Percentiles rank a stretch among this genome's conserved stretches.
These are phyloP conservation scores for Micrastur ruficollis DNA, from an alignment of 2,797 vertebrate genomes.

Conservation along the genomic window DNA sequence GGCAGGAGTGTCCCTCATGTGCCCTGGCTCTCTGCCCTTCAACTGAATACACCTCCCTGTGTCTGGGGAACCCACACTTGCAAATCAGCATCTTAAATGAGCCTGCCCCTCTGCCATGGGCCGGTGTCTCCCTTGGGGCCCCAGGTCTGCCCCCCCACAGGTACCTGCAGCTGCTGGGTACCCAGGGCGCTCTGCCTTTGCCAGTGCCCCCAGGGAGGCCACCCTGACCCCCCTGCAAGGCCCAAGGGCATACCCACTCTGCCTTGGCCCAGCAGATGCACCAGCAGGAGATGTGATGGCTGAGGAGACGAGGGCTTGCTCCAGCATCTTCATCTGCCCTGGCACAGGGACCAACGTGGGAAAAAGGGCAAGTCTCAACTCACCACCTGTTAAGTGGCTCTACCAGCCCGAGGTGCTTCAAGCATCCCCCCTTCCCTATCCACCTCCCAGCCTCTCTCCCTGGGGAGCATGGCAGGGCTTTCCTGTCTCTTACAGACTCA, in stretches of 20 bases:
- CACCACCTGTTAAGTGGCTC: neutral
- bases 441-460: neutral
- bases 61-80: neutral
- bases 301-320: neutral
- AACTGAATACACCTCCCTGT: neutral
- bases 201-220: neutral
- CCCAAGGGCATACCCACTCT: neutral
- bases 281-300: neutral
- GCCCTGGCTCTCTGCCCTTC: neutral
- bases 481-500: neutral
- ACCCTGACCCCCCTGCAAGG: neutral
- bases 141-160: neutral
- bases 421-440: neutral
- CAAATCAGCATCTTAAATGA: neutral
- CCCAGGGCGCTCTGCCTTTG: neutral
- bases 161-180: neutral
- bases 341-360: neutral
- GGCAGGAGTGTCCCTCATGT: neutral
- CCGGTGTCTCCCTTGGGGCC: accelerated
- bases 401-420: neutral
- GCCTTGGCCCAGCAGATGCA: too few species aligned
- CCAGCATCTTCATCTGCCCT: neutral
- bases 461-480: neutral
- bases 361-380: neutral
- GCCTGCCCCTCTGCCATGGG: accelerated